phyloP scores from a whole-genome alignment of 2,797 vertebrate genomes.

The Periophthalmus magnuspinnatus region DNA sequence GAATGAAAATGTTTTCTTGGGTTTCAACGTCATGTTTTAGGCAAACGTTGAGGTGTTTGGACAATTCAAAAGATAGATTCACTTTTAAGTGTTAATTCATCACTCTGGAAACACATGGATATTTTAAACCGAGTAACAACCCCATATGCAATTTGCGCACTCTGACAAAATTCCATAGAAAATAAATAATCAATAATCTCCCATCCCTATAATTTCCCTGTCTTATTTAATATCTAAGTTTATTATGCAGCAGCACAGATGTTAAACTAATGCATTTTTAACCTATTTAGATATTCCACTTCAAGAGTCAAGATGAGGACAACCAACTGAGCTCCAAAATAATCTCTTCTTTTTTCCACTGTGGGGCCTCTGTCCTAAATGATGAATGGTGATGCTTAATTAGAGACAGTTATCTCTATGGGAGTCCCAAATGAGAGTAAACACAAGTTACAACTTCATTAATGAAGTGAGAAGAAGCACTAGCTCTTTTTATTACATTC shows the following conservation, averaged over 20 bases:
- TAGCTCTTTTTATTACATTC: conserved; percentile 2
- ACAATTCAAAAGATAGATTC: too few species aligned
- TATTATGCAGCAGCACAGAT: neutral
- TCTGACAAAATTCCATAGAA: too few species aligned
- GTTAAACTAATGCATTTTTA: neutral
- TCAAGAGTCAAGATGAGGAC: conserved; percentile 2
- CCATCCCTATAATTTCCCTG: too few species aligned
- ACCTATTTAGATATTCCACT: neutral
- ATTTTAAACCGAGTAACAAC: too few species aligned
- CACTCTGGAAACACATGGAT: too few species aligned
- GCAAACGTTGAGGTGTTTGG: too few species aligned
- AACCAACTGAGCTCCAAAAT: neutral
- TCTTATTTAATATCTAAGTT: too few species aligned
- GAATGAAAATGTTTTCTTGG: too few species aligned
- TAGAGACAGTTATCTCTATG: conserved; percentile 39
- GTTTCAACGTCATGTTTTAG: too few species aligned
- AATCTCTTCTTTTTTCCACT: conserved; percentile 12
- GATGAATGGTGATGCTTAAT: conserved; percentile 49
- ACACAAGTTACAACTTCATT: conserved; percentile 48
- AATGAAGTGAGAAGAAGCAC: conserved; percentile 36
- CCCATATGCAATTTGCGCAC: too few species aligned
- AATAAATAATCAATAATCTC: too few species aligned
- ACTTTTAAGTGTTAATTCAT: too few species aligned
- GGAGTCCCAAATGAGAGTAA: conserved; percentile 41
- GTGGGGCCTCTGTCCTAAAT: conserved; percentile 33